Conservation (phyloP, 53 echinoderm and acorn worm species). For the Luidia sarsii region DNA sequence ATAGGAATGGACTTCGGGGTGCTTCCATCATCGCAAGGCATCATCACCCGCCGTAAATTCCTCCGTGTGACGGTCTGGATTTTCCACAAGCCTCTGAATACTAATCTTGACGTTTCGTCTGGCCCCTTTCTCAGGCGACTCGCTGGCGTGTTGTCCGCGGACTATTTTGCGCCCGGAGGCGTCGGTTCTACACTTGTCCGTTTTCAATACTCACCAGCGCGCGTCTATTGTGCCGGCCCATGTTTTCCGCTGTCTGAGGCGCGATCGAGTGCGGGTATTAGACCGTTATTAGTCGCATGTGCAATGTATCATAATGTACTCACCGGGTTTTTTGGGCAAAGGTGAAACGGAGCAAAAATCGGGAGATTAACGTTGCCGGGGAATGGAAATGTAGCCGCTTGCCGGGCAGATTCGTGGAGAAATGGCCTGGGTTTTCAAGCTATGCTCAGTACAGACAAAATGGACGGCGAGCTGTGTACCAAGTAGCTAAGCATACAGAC, state of each 20-base stretch:
- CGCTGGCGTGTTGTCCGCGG: not conserved
- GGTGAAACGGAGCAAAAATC: conserved; percentile 30
- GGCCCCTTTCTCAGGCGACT: not conserved
- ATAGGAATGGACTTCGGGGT: too few relatives aligned
- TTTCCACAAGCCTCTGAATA: conserved; percentile 22
- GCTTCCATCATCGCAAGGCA: too few relatives aligned
- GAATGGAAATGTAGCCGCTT: conserved; percentile 25
- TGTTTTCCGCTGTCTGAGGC: not conserved
- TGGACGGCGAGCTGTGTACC: conserved; percentile 59
- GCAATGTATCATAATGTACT: conserved; percentile 49
- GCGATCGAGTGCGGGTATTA: conserved; percentile 35
- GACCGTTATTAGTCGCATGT: conserved; percentile 40
- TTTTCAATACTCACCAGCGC: conserved; percentile 40
- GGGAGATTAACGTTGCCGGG: conserved; percentile 29
- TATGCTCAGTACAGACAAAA: conserved; percentile 34
- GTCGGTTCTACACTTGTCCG: conserved; percentile 32
- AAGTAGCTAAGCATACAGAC: conserved; percentile 69
- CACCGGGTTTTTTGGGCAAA: conserved; percentile 29
- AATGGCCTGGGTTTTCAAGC: conserved; percentile 39
- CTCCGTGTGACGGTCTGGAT: not conserved
- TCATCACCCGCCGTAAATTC: too few relatives aligned
- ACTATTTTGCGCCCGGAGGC: conserved; percentile 41
- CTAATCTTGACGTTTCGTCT: conserved; percentile 38
- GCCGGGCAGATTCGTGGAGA: conserved; percentile 34
- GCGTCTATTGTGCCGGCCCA: conserved; percentile 36